phyloP scores from a whole-genome alignment of 2,113 vertebrate genomes.

The Pantherophis guttatus region DNA sequence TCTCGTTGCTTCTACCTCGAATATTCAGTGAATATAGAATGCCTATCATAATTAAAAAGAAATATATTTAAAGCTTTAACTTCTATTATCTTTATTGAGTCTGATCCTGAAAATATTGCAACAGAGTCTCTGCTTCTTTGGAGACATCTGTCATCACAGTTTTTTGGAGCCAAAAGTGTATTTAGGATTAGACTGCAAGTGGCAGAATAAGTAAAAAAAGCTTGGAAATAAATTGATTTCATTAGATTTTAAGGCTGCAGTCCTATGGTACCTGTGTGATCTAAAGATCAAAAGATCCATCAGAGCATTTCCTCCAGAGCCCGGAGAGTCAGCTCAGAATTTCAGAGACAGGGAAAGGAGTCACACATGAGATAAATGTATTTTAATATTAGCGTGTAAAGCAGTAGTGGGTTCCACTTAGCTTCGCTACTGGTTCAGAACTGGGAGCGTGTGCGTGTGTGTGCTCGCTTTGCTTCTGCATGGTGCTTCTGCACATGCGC shows the following conservation, averaged over 20 bases:
- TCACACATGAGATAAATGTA: neutral
- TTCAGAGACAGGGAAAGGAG: neutral
- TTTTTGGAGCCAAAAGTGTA: neutral
- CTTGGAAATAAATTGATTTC: neutral
- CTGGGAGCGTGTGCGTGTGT: too few relatives aligned
- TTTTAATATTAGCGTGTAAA: neutral
- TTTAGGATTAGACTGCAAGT: neutral
- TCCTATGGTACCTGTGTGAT: neutral
- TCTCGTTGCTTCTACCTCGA: too few relatives aligned
- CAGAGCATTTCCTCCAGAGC: neutral
- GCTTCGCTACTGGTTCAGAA: too few relatives aligned
- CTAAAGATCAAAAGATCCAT: neutral
- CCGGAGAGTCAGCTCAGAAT: neutral
- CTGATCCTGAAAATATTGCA: too few relatives aligned
- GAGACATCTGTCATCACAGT: neutral
- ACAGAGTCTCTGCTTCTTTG: neutral
- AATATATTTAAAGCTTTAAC: too few relatives aligned
- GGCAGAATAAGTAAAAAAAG: neutral
- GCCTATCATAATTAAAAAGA: too few relatives aligned
- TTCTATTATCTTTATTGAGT: too few relatives aligned
- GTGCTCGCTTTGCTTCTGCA: too few relatives aligned
- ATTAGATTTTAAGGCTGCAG: neutral
- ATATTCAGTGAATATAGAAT: too few relatives aligned
- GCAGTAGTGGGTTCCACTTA: too few relatives aligned
- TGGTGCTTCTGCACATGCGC: too few relatives aligned